These are phyloP conservation scores for Pachliopta kotzebuea DNA, from an alignment of 2,888 invertebrate species.

Conservation along the genomic window DNA sequence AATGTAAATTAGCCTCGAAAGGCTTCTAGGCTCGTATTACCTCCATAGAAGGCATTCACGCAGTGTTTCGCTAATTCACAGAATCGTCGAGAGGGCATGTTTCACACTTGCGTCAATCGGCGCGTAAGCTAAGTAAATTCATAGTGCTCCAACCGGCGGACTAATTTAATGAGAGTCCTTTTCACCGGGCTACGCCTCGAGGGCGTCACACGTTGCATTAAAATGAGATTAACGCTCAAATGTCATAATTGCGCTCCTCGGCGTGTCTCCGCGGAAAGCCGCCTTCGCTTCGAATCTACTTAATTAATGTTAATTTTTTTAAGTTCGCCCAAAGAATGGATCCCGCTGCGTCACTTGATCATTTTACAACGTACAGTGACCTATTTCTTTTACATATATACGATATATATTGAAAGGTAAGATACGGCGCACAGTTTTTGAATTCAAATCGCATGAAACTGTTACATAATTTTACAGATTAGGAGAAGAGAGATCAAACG, in stretches of 20 bases:
- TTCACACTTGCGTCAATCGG: slow-evolving; percentile 72
- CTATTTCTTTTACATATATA: slow-evolving; percentile 7
- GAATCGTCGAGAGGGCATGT: slow-evolving; percentile 64
- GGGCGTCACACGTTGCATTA: slow-evolving; percentile 46
- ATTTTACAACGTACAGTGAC: slow-evolving; percentile 16
- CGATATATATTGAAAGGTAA: slow-evolving; percentile 15
- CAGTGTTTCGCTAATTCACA: slow-evolving; percentile 53
- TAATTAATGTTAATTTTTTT: slow-evolving; percentile 39
- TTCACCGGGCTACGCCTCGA: slow-evolving; percentile 48
- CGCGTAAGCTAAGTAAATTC: slow-evolving; percentile 62
- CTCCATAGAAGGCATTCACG: slow-evolving; percentile 69
- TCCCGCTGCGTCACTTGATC: slow-evolving; percentile 7
- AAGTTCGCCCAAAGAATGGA: slow-evolving; percentile 18
- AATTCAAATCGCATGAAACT: neutral
- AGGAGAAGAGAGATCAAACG: neutral
- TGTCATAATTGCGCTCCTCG: slow-evolving; percentile 52
- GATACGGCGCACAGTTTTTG: slow-evolving; percentile 6
- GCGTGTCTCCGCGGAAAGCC: slow-evolving; percentile 36
- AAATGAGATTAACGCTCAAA: slow-evolving; percentile 54
- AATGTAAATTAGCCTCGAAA: slow-evolving; percentile 53
- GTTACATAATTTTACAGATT: slow-evolving; percentile 1
- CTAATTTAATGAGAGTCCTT: slow-evolving; percentile 76
- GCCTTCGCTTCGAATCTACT: slow-evolving; percentile 38
- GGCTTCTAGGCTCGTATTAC: slow-evolving; percentile 57
- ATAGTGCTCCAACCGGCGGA: slow-evolving; percentile 74